Percentiles rank a stretch among this genome's conserved stretches.
phyloP scores from a whole-genome alignment of 2,888 invertebrate genomes.

The Nephrotoma flavescens region DNA sequence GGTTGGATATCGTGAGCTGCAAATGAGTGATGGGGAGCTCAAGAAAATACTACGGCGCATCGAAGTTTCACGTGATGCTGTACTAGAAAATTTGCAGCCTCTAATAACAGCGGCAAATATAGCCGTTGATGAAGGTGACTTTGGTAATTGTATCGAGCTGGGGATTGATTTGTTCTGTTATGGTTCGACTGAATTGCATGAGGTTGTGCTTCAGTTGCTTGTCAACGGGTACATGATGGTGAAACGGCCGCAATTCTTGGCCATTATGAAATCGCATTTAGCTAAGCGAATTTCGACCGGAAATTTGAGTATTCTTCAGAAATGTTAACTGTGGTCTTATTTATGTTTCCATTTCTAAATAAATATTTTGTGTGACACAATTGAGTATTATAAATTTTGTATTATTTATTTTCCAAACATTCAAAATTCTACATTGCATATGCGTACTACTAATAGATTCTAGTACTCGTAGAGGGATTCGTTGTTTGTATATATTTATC shows the following conservation, averaged over 20 bases:
- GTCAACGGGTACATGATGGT: slow-evolving; percentile 63
- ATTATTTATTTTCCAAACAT: background rate
- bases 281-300: slow-evolving; percentile 11
- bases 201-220: slow-evolving; percentile 46
- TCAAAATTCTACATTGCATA: background rate
- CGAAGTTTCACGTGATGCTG: slow-evolving; percentile 36
- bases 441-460: background rate
- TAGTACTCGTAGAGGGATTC: background rate
- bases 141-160: slow-evolving; percentile 81
- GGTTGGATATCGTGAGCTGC: slow-evolving; percentile 67
- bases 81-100: slow-evolving; percentile 60
- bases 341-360: background rate
- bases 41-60: slow-evolving; percentile 54
- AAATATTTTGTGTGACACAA: background rate
- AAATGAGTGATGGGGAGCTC: slow-evolving; percentile 51
- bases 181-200: slow-evolving; percentile 53
- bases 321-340: background rate
- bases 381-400: background rate
- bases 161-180: slow-evolving; percentile 75
- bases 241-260: slow-evolving; percentile 51
- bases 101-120: slow-evolving; percentile 66
- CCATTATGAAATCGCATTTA: slow-evolving; percentile 40
- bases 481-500: background rate
- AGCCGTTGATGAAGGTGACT: slow-evolving; percentile 90
- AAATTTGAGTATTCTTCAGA: background rate